Base-by-base conservation (phyloP, 2,888 invertebrate genomes). In the Pherbina coryleti region DNA sequence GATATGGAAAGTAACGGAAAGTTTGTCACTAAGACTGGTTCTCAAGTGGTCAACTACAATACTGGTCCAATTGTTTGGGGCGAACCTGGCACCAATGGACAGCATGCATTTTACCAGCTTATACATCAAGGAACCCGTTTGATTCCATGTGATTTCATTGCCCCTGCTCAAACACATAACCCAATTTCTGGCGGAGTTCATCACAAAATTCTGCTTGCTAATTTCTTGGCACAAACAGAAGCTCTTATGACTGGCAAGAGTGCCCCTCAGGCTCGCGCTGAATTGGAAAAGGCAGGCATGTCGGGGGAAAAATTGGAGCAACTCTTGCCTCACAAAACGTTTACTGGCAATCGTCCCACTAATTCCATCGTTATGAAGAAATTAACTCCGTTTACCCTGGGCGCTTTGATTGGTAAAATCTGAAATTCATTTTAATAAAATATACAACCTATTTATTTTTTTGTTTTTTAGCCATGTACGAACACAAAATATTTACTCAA, bases 1-100 rank as follows among this genome's bases (percentile, higher is more conserved):
- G 99, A 99, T 87, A 99, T 99, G 99, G 99, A 99, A 90, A 98
- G 98, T 82, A 99, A 99, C 90, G 99, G 99, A 81, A 99, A 99
- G 91, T 95, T 95, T 86, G 95, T 96, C 37, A 96, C 95, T 0
- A 92, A 94, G 49, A 91, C 92, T 17, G 87, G 84, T 44, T 95
- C 95, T 0, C 89, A 92, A 78, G 90, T 89, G 17, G 89, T 89
- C 17, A 82, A 85, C 75, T 90, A 89, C 78, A 90, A 84, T 77
- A 90, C 90, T 4, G 90, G 90, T 0, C 90, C 90, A 67, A 90
- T 90, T 85, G 90, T 90, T 44, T 90, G 90, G 90, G 99, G 99
- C 75, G 99, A 99, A 90, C 98, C 99, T 0, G 99, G 99, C 25
- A 99, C 99, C 60, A 99, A 99, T 90, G 99, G 99, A 0, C 99